These are phyloP conservation scores for Hydrochoerus hydrochaeris DNA, from an alignment of 2,113 vertebrate species.

Conservation along the genomic window DNA sequence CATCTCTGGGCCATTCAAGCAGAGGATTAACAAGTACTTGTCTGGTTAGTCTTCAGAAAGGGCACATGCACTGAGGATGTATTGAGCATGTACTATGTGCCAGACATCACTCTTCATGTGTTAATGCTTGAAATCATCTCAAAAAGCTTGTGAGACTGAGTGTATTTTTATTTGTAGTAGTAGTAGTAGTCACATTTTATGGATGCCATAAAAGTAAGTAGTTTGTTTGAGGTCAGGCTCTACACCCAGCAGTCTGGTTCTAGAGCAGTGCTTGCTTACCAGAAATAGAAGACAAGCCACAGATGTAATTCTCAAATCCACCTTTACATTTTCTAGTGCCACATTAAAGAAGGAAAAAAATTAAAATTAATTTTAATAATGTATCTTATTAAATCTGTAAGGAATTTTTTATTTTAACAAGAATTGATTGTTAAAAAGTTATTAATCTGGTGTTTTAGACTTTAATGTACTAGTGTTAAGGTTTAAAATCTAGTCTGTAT, in stretches of 20 bases:
- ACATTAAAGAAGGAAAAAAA: neutral
- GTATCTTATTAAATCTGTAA: neutral
- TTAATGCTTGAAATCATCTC: constrained; percentile 23
- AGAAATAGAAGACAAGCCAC: neutral
- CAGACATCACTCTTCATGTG: neutral
- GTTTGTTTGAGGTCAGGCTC: neutral
- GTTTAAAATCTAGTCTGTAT: neutral
- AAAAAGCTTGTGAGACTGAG: neutral
- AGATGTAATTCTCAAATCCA: neutral
- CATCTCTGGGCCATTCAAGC: neutral
- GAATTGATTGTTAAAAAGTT: neutral
- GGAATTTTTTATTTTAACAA: constrained; percentile 28
- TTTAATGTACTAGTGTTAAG: neutral
- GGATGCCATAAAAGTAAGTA: neutral
- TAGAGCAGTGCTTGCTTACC: neutral
- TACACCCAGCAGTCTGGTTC: neutral
- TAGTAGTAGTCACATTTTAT: neutral
- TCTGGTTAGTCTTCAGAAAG: neutral
- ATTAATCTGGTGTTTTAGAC: neutral
- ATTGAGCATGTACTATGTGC: neutral
- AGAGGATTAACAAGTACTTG: neutral
- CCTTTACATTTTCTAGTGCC: neutral
- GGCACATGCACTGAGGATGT: neutral
- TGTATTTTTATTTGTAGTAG: neutral
- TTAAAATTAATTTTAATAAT: constrained; percentile 2